phyloP scores from a whole-genome alignment of 2,888 invertebrate species.

The Eupithecia subumbrata region DNA sequence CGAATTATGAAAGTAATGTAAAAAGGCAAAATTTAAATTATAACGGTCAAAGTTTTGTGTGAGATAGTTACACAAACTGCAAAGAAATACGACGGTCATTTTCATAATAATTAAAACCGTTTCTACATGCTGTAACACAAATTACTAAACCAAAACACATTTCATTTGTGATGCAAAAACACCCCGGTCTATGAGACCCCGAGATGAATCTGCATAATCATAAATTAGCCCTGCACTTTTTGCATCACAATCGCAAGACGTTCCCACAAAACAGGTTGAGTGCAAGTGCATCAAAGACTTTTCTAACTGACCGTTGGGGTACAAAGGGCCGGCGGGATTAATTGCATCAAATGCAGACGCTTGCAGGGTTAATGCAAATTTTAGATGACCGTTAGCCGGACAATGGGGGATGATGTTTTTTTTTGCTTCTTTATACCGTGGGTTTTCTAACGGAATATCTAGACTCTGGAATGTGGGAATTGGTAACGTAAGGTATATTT shows the following conservation, averaged over 20 bases:
- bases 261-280: conserved; percentile 72
- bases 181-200: conserved; percentile 39
- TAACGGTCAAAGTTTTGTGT: conserved; percentile 25
- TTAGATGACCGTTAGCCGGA: conserved; percentile 62
- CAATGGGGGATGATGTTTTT: conserved; percentile 47
- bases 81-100: conserved; percentile 3
- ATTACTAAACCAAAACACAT: conserved; percentile 39
- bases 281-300: conserved; percentile 65
- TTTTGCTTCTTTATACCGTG: conserved; percentile 35
- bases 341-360: conserved; percentile 32
- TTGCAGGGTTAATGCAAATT: conserved; percentile 68
- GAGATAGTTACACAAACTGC: conserved; percentile 10
- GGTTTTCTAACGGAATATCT: conserved; percentile 37
- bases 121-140: conserved; percentile 22
- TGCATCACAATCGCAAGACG: conserved; percentile 65
- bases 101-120: conserved; percentile 26
- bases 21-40: background rate
- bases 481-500: background rate
- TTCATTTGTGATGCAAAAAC: conserved; percentile 50
- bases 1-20: background rate
- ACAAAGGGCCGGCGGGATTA: conserved; percentile 52
- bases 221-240: conserved; percentile 69
- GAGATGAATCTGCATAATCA: conserved; percentile 69
- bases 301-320: conserved; percentile 60
- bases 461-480: background rate